Conservation (phyloP, 2,797 vertebrate genomes). For the Notolabrus celidotus region DNA sequence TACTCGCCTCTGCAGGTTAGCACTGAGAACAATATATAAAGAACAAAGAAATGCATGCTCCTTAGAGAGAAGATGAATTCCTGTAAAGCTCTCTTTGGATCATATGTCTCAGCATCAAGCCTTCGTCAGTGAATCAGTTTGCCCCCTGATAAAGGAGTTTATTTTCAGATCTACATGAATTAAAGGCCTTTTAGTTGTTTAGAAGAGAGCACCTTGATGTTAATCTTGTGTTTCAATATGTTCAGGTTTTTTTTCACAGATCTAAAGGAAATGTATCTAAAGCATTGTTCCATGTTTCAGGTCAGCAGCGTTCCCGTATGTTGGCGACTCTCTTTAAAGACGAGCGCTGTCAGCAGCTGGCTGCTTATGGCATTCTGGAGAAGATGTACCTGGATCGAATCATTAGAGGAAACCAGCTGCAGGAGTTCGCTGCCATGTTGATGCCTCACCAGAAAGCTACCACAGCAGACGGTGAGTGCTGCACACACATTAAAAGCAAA, state of each 20-base stretch:
- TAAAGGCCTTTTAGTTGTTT: too few species aligned
- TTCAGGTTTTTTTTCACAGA: too few species aligned
- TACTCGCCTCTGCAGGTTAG: slow-evolving; percentile 96
- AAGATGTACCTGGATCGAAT: slow-evolving; percentile 99
- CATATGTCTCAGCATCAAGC: too few species aligned
- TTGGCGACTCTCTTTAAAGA: slow-evolving; percentile 99
- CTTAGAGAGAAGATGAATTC: too few species aligned
- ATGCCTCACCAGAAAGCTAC: slow-evolving; percentile 99
- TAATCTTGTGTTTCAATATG: too few species aligned
- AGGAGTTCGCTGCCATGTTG: slow-evolving; percentile 98
- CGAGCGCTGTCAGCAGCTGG: slow-evolving; percentile 97
- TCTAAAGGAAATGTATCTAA: neutral
- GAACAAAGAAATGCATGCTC: too few species aligned
- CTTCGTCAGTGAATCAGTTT: too few species aligned
- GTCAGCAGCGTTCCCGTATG: slow-evolving; percentile 99
- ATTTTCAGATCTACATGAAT: too few species aligned
- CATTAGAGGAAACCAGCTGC: slow-evolving; percentile 97
- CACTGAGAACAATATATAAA: too few species aligned
- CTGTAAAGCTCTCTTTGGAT: too few species aligned
- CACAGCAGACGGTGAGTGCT: slow-evolving; percentile 85
- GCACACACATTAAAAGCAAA: neutral
- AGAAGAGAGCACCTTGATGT: too few species aligned
- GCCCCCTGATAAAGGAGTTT: too few species aligned
- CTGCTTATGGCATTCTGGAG: slow-evolving; percentile 97
- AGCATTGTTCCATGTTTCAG: slow-evolving; percentile 69